phyloP scores from a whole-genome alignment of 2,888 invertebrate species.

The Alloscopus bannaensis region DNA sequence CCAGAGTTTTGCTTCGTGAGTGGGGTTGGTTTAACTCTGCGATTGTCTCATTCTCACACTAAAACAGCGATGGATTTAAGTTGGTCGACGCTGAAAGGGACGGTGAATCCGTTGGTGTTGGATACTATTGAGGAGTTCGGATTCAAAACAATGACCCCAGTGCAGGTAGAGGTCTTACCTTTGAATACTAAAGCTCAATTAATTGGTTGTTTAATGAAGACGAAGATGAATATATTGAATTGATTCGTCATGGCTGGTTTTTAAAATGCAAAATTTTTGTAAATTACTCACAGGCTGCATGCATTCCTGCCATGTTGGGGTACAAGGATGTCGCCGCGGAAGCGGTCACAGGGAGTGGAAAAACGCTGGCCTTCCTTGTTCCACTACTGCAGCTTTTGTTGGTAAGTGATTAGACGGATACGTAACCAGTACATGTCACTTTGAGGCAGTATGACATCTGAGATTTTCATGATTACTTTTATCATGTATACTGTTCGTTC shows the following conservation, averaged over 20 bases:
- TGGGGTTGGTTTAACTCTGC: too few relatives aligned
- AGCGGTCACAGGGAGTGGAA: slow-evolving; percentile 99
- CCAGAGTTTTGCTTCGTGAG: too few relatives aligned
- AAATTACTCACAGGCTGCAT: slow-evolving; percentile 81
- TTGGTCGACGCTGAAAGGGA: slow-evolving; percentile 77
- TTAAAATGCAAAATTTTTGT: not conserved
- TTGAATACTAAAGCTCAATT: too few relatives aligned
- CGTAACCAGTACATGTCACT: not conserved
- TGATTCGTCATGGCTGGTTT: not conserved
- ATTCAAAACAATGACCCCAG: slow-evolving; percentile 80
- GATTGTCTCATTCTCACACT: not conserved
- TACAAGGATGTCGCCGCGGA: slow-evolving; percentile 98
- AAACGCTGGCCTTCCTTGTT: slow-evolving; percentile 96
- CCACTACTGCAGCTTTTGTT: slow-evolving; percentile 91
- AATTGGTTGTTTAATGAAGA: not conserved
- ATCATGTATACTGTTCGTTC: too few relatives aligned
- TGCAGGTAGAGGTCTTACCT: too few relatives aligned
- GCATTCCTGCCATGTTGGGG: slow-evolving; percentile 90
- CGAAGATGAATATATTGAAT: not conserved
- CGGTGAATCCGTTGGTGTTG: slow-evolving; percentile 76
- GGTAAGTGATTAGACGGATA: slow-evolving; percentile 74
- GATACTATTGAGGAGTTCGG: slow-evolving; percentile 77
- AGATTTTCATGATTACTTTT: too few relatives aligned
- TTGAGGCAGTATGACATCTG: not conserved
- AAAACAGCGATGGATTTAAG: slow-evolving; percentile 75